A percentile compares a stretch with the other conserved stretches of the same genome.
Conservation (phyloP, 2,113 vertebrate species). For the Tragelaphus buxtoni region DNA sequence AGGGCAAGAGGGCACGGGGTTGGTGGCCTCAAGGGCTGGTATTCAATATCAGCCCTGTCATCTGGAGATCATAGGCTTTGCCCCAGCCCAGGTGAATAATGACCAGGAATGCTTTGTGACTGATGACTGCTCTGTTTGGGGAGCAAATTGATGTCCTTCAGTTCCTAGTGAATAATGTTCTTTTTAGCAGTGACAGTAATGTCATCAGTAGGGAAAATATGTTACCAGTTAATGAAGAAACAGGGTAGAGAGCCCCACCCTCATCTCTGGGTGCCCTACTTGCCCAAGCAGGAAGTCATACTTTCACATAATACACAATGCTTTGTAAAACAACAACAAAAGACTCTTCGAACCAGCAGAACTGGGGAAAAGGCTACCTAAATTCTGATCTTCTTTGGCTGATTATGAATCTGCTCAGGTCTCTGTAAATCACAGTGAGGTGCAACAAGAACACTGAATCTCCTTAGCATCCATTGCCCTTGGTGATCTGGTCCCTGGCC, state of each 20-base stretch:
- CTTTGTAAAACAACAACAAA: not conserved
- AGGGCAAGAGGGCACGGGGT: conserved; percentile 44
- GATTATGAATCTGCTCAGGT: not conserved
- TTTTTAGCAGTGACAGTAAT: conserved; percentile 37
- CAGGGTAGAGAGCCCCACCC: not conserved
- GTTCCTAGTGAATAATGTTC: conserved; percentile 57
- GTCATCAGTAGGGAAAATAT: conserved; percentile 27
- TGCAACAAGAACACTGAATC: not conserved
- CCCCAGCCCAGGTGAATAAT: conserved; percentile 61
- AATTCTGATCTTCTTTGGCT: not conserved
- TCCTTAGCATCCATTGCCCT: not conserved
- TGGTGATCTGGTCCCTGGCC: not conserved
- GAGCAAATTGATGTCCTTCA: conserved; percentile 56
- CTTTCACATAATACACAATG: not conserved
- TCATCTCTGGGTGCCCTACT: not conserved
- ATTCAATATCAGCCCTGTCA: conserved; percentile 59
- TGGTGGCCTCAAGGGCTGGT: conserved; percentile 28
- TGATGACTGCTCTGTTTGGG: conserved; percentile 55
- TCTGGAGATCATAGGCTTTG: conserved; percentile 44
- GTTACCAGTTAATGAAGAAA: conserved; percentile 16
- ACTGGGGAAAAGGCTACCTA: not conserved
- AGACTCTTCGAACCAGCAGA: not conserved
- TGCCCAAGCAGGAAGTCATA: not conserved
- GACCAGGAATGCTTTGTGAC: conserved; percentile 57
- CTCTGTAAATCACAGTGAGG: not conserved